A percentile compares a stretch with the other conserved stretches of the same genome.
phyloP scores from a whole-genome alignment of 2,113 vertebrate species.

The human region DNA sequence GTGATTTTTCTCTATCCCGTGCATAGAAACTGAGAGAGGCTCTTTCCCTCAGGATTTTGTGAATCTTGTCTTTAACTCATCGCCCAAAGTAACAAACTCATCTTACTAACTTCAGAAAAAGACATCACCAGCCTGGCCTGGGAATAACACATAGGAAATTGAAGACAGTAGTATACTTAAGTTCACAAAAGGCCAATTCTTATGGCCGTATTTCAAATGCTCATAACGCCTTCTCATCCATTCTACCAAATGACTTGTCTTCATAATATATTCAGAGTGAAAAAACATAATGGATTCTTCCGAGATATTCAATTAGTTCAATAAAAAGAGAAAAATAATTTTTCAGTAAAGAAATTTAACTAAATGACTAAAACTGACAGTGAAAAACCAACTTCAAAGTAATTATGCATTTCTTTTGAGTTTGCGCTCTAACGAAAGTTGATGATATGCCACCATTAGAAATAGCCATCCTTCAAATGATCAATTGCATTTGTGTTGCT shows the following conservation, averaged over 20 bases:
- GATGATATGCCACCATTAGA: conserved; percentile 66
- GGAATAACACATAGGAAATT: conserved; percentile 82
- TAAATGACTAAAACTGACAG: conserved; percentile 75
- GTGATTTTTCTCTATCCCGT: not conserved
- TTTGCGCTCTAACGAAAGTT: conserved; percentile 56
- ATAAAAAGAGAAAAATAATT: conserved; percentile 86
- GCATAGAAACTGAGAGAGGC: not conserved
- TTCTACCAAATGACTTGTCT: conserved; percentile 79
- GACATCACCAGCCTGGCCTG: conserved; percentile 79
- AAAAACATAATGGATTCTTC: conserved; percentile 81
- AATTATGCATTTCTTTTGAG: conserved; percentile 71
- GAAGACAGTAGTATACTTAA: conserved; percentile 86
- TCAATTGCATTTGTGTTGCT: not conserved
- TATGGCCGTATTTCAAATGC: conserved; percentile 83
- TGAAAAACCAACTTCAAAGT: conserved; percentile 20
- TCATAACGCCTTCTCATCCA: conserved; percentile 81
- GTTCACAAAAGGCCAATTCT: conserved; percentile 83
- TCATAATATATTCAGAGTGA: conserved; percentile 83
- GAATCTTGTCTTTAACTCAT: not conserved
- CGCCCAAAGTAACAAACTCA: not conserved
- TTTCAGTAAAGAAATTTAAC: conserved; percentile 83
- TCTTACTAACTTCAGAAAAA: conserved; percentile 76
- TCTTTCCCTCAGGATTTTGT: not conserved
- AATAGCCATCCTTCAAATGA: not conserved
- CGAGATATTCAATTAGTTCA: conserved; percentile 87